Conservation (phyloP, 2,888 invertebrate genomes). For the Eilema depressum region DNA sequence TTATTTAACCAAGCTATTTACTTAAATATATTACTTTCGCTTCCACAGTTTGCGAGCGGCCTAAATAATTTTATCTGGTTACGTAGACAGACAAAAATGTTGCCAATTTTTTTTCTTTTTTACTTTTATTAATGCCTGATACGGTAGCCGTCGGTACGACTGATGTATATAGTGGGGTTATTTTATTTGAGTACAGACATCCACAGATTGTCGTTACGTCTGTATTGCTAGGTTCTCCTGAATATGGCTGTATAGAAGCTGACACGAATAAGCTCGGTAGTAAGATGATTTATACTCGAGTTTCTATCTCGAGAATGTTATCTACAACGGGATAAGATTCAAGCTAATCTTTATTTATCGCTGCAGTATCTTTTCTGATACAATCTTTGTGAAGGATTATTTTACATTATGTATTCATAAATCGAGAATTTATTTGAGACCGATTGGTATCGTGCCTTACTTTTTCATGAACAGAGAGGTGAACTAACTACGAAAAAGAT, state of each 20-base stretch:
- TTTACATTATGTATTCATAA: background rate
- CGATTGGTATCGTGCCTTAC: background rate
- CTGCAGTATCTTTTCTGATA: slow-evolving; percentile 3
- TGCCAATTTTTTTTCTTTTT: background rate
- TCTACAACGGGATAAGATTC: slow-evolving; percentile 8
- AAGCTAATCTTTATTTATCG: slow-evolving; percentile 15
- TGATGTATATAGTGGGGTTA: background rate
- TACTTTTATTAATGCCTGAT: background rate
- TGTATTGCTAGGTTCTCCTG: background rate
- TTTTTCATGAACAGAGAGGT: background rate
- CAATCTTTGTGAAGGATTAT: slow-evolving; percentile 7
- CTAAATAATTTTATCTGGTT: slow-evolving; percentile 25
- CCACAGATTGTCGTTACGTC: background rate
- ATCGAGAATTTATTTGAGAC: slow-evolving; percentile 2
- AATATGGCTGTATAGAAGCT: background rate
- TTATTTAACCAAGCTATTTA: slow-evolving; percentile 43
- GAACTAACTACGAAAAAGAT: background rate
- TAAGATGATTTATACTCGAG: background rate
- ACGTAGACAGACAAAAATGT: background rate
- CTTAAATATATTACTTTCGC: slow-evolving; percentile 41
- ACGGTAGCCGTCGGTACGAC: background rate
- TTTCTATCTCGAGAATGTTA: slow-evolving; percentile 6
- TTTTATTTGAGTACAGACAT: background rate
- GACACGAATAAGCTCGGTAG: background rate
- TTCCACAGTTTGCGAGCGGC: slow-evolving; percentile 9